Percentiles rank a stretch among this genome's conserved stretches.
Evolutionary conservation across 2,888 invertebrate genomes (phyloP).

Genomic region (Tiliacea citrago): DNA sequence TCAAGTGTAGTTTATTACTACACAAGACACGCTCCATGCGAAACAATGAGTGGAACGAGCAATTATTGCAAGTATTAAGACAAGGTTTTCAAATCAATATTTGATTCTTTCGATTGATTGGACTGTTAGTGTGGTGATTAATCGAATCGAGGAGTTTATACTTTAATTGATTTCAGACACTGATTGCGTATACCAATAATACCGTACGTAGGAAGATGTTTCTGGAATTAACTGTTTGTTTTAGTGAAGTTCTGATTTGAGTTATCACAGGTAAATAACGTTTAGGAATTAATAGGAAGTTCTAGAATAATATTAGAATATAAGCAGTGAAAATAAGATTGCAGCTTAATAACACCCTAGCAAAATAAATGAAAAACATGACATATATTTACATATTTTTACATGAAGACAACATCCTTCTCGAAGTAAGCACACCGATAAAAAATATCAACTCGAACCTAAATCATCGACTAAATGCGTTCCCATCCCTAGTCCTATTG

Average conservation of each 20-base stretch:
- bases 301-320: too few species aligned
- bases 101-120: slow-evolving; percentile 61
- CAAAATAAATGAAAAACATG: background rate
- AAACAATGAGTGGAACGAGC: slow-evolving; percentile 60
- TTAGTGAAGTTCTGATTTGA: background rate
- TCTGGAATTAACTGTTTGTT: background rate
- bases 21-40: slow-evolving; percentile 60
- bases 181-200: slow-evolving; percentile 17
- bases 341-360: background rate
- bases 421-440: slow-evolving; percentile 2
- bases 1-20: slow-evolving; percentile 66
- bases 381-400: background rate
- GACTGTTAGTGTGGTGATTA: slow-evolving; percentile 49
- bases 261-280: background rate
- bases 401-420: background rate
- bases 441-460: slow-evolving; percentile 3
- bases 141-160: slow-evolving; percentile 24
- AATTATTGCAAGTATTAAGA: slow-evolving; percentile 53
- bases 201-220: slow-evolving; percentile 1
- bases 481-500: slow-evolving; percentile 55
- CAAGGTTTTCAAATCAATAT: slow-evolving; percentile 62
- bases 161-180: slow-evolving; percentile 43
- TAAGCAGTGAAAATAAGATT: background rate
- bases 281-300: too few species aligned
- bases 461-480: slow-evolving; percentile 30